phyloP scores from a whole-genome alignment of 1,140 invertebrate genomes.

The Eumaeus atala region DNA sequence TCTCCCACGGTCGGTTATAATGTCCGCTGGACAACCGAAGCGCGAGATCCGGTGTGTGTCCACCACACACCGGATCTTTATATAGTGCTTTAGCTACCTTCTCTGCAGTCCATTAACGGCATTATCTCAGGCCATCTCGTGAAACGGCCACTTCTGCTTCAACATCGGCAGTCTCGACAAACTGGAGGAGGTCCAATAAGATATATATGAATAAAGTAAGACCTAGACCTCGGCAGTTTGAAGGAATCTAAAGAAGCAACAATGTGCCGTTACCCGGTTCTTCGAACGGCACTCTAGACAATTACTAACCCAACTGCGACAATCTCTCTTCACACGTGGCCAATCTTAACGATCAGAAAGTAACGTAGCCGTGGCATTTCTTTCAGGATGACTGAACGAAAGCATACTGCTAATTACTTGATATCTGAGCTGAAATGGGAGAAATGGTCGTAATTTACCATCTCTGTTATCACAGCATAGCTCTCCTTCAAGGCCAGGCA shows the following conservation, averaged over 20 bases:
- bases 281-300: constrained; percentile 20
- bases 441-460: constrained; percentile 13
- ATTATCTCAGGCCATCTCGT: constrained; percentile 22
- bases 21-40: constrained; percentile 13
- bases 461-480: constrained; percentile 20
- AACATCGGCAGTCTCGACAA: constrained; percentile 19
- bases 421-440: constrained; percentile 5
- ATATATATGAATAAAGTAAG: constrained; percentile 21
- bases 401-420: constrained; percentile 17
- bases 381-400: constrained; percentile 19
- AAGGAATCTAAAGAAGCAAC: constrained; percentile 16
- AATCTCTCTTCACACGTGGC: constrained; percentile 21
- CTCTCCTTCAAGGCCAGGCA: constrained; percentile 6
- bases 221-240: constrained; percentile 16
- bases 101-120: constrained; percentile 19
- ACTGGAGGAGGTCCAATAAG: constrained; percentile 20
- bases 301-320: constrained; percentile 15
- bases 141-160: constrained; percentile 20
- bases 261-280: constrained; percentile 20
- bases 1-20: constrained; percentile 15
- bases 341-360: constrained; percentile 21
- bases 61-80: too few species aligned
- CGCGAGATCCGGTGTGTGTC: constrained; percentile 23
- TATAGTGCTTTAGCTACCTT: constrained; percentile 17
- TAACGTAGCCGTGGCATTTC: constrained; percentile 15